Percentiles rank a stretch among this genome's conserved stretches.
These are phyloP conservation scores for Gobionotothen gibberifrons DNA, from an alignment of 2,797 vertebrate genomes.

Conservation along the genomic window DNA sequence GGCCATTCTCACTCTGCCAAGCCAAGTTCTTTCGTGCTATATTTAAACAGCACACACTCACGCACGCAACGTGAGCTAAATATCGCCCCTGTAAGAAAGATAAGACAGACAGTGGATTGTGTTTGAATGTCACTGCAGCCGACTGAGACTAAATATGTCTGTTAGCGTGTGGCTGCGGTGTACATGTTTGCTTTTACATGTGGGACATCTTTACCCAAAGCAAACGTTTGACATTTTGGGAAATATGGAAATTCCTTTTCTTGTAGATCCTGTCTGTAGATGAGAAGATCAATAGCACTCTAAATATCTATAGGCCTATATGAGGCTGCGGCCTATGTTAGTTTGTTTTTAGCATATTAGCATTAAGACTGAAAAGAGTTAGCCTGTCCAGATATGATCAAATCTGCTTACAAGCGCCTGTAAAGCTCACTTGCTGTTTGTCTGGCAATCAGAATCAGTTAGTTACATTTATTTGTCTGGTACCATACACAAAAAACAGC, in stretches of 20 bases:
- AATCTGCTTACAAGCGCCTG: background rate
- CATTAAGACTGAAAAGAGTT: slow-evolving; percentile 2
- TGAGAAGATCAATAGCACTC: too few relatives aligned
- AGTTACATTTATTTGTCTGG: background rate
- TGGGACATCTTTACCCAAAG: slow-evolving; percentile 1
- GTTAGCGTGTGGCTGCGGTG: background rate
- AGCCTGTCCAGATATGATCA: background rate
- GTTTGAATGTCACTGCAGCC: slow-evolving; percentile 45
- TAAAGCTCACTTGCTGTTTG: background rate
- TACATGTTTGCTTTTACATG: background rate
- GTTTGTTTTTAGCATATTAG: background rate
- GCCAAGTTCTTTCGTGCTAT: slow-evolving; percentile 45
- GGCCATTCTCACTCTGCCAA: slow-evolving; percentile 52
- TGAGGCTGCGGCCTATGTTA: background rate
- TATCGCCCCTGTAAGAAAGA: slow-evolving; percentile 49
- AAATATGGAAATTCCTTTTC: background rate
- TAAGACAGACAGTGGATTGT: slow-evolving; percentile 39
- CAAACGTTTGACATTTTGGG: background rate
- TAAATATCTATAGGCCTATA: background rate
- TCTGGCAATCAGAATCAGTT: background rate
- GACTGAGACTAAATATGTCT: slow-evolving; percentile 22
- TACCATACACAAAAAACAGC: too few relatives aligned
- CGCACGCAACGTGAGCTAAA: slow-evolving; percentile 35
- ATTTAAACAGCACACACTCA: slow-evolving; percentile 54
- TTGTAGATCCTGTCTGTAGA: background rate